Conservation (phyloP, 2,113 vertebrate species). For the Otolemur garnettii region DNA sequence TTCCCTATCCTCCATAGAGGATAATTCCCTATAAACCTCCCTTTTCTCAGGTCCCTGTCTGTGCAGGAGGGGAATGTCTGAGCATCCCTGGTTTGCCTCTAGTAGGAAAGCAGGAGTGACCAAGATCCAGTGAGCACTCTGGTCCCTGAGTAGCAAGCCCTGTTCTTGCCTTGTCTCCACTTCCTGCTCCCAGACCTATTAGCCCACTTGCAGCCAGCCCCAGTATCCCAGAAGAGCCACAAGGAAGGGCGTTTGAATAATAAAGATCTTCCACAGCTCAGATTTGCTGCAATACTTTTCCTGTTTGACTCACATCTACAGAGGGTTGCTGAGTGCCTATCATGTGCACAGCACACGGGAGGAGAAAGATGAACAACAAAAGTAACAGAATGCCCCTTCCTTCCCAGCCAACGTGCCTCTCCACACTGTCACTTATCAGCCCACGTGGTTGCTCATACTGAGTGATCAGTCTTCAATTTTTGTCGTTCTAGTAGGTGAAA, state of each 20-base stretch:
- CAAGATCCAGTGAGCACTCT: too few species aligned
- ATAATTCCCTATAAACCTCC: not conserved
- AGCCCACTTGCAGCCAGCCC: not conserved
- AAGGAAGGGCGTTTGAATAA: not conserved
- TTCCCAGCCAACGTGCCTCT: accelerated
- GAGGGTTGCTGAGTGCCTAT: not conserved
- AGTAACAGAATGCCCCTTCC: not conserved
- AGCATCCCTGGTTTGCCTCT: not conserved
- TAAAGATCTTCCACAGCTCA: not conserved
- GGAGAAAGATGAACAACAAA: not conserved
- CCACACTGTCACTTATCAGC: not conserved
- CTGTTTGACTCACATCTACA: not conserved
- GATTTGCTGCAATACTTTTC: accelerated
- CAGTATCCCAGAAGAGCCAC: not conserved
- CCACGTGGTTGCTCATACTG: not conserved
- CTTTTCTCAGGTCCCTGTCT: not conserved
- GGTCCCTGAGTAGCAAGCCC: not conserved
- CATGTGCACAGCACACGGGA: not conserved
- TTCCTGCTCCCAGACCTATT: not conserved
- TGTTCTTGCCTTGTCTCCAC: not conserved
- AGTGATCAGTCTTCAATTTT: not conserved
- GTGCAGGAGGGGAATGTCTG: not conserved
- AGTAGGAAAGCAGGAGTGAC: not conserved
- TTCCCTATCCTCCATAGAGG: not conserved
- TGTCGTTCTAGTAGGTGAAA: not conserved